Conservation (phyloP, 2,888 invertebrate species). For the Cryptocephalus moraei region DNA sequence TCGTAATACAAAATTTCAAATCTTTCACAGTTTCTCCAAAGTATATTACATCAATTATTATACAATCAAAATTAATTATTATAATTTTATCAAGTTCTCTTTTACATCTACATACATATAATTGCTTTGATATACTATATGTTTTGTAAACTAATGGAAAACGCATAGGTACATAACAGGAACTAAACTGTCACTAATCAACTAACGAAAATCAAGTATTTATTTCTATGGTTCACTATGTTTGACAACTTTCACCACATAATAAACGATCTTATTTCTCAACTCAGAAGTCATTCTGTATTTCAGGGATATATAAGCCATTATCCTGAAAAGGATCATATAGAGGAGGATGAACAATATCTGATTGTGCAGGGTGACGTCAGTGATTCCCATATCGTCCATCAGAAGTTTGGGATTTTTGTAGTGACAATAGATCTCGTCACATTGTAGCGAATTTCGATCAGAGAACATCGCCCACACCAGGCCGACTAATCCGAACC, state of each 20-base stretch:
- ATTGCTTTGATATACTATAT: no score
- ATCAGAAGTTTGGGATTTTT: conserved; percentile 46
- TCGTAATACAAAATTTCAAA: no score
- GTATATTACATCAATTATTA: no score
- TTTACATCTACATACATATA: no score
- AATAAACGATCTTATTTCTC: conserved; percentile 45
- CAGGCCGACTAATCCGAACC: conserved; percentile 56
- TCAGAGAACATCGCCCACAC: conserved; percentile 48
- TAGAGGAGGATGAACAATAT: conserved; percentile 47
- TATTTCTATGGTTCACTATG: conserved; percentile 33
- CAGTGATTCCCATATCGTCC: conserved; percentile 52
- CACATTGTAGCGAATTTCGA: conserved; percentile 50
- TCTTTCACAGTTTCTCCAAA: no score
- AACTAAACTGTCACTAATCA: no score
- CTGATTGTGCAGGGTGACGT: conserved; percentile 40
- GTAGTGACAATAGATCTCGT: conserved; percentile 47
- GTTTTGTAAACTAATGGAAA: no score
- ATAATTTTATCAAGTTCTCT: no score
- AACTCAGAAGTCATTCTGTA: conserved; percentile 47
- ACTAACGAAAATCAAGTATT: no score
- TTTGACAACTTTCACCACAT: conserved; percentile 45
- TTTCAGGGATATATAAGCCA: conserved; percentile 48
- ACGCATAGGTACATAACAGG: no score
- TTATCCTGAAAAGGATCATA: conserved; percentile 43
- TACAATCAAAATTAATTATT: no score